Percentiles rank a stretch among this genome's conserved stretches.
These are phyloP conservation scores for Procambarus virginalis DNA, from an alignment of 1,140 invertebrate genomes.

Conservation along the genomic window DNA sequence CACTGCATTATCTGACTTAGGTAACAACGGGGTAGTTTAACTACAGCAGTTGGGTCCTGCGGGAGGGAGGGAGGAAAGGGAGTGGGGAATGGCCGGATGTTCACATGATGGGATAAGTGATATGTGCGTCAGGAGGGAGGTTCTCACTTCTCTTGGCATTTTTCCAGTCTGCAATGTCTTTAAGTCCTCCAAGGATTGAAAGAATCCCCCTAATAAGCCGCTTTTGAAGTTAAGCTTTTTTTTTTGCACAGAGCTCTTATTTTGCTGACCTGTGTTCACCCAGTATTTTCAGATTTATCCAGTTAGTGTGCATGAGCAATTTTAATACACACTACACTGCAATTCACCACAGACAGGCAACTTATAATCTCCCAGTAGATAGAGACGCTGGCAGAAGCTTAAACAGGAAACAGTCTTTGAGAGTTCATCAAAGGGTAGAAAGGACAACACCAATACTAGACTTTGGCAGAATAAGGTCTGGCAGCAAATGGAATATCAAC, in stretches of 20 bases:
- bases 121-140: slow-evolving; percentile 65
- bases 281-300: slow-evolving; percentile 18
- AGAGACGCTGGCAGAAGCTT: slow-evolving; percentile 59
- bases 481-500: slow-evolving; percentile 66
- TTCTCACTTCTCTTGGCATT: slow-evolving; percentile 58
- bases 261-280: slow-evolving; percentile 38
- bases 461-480: slow-evolving; percentile 68
- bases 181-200: slow-evolving; percentile 46
- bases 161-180: slow-evolving; percentile 46
- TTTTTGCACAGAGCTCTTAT: slow-evolving; percentile 27
- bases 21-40: slow-evolving; percentile 50
- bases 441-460: slow-evolving; percentile 69
- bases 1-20: slow-evolving; percentile 53
- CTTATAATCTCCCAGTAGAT: slow-evolving; percentile 46
- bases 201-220: slow-evolving; percentile 46
- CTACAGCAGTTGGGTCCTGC: slow-evolving; percentile 56
- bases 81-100: slow-evolving; percentile 64
- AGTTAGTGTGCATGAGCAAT: slow-evolving; percentile 49
- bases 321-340: slow-evolving; percentile 48
- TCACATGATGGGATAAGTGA: slow-evolving; percentile 63
- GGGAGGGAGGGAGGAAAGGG: slow-evolving; percentile 57
- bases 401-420: slow-evolving; percentile 55
- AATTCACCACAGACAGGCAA: slow-evolving; percentile 55
- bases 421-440: slow-evolving; percentile 60
- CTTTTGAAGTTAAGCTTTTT: slow-evolving; percentile 43